Base-by-base conservation (phyloP, 2,888 invertebrate species). In the Plusia festucae region DNA sequence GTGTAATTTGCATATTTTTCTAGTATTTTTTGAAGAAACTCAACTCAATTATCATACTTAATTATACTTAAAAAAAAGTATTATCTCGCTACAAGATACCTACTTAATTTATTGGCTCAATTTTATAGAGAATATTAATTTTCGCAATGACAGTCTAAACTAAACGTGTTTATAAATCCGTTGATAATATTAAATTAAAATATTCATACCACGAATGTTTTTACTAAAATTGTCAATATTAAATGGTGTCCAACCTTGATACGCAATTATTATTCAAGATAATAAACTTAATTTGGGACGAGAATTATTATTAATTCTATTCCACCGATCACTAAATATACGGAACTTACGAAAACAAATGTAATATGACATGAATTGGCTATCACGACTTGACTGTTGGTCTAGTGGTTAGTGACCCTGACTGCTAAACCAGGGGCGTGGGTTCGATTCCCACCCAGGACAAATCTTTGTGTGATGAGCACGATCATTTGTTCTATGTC, bases 181-280 rank as follows among this genome's bases (percentile, higher is more conserved):
- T 16, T 11, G 18, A 8, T 49, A 20, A 49, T 49, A 11, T 49
- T 49, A 18, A 11, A 20, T n/a, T 40, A 40, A 40, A 49, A 49
- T 20, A 49, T 49, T 49, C 18, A 49, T 49, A 49, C 20, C 16
- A 11, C 4, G 11, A 20, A 18, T 16, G 46, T 49, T 49, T 49
- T 11, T 20, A 49, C 18, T 11, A 18, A 20, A 20, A 49, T 49
- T 49, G 46, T 18, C 46, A 18, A 49, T 11, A 49, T 20, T 20
- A 40, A 40, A n/a, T 40, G 15, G 40, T 20, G 9, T 11, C 18
- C 46, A 20, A 20, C 46, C 46, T 49, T 49, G 46, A 20, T 49
- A 49, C 11, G 18, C 46, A 20, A 20, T 49, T 49, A 49, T 20
- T 49, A 49, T 49, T 49, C 46, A 18, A 49, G 46, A 20, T 49